Evolutionary conservation across 1,140 invertebrate genomes (phyloP).

Genomic region (Trichonephila clavipes): DNA sequence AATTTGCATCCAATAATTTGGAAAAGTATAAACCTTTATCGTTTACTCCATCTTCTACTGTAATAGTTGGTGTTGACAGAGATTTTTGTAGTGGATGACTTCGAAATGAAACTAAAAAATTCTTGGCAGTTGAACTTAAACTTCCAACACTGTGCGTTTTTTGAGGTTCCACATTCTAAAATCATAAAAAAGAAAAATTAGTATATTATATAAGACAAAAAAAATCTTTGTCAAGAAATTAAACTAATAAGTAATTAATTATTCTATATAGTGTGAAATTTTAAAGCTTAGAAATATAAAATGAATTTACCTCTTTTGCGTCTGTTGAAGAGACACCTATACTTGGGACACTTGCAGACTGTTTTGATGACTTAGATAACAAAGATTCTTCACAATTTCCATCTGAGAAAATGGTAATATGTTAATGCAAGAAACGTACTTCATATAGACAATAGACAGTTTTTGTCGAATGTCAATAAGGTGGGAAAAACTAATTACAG

Average conservation of each 20-base stretch:
- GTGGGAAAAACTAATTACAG: too few species aligned
- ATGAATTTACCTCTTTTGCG: slow-evolving; percentile 54
- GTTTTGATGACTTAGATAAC: slow-evolving; percentile 74
- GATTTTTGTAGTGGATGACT: slow-evolving; percentile 88
- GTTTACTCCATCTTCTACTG: slow-evolving; percentile 85
- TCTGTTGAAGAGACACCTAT: slow-evolving; percentile 58
- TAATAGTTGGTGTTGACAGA: slow-evolving; percentile 93
- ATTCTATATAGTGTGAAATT: background rate
- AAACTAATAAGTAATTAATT: background rate
- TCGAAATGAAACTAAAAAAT: slow-evolving; percentile 61
- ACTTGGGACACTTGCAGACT: slow-evolving; percentile 69
- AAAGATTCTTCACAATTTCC: slow-evolving; percentile 72
- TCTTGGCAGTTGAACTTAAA: slow-evolving; percentile 64
- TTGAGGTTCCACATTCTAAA: slow-evolving; percentile 71
- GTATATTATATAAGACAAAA: background rate
- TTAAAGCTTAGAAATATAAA: too few species aligned
- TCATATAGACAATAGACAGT: too few species aligned
- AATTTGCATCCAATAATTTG: background rate
- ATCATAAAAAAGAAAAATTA: background rate
- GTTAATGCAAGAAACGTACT: too few species aligned
- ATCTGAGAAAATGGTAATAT: slow-evolving; percentile 7
- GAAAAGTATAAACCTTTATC: slow-evolving; percentile 75
- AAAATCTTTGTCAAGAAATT: background rate
- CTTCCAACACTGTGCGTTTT: slow-evolving; percentile 74
- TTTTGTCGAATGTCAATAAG: too few species aligned